These are phyloP conservation scores for Drosophila truncata DNA, from an alignment of 1,140 invertebrate genomes.

Conservation along the genomic window DNA sequence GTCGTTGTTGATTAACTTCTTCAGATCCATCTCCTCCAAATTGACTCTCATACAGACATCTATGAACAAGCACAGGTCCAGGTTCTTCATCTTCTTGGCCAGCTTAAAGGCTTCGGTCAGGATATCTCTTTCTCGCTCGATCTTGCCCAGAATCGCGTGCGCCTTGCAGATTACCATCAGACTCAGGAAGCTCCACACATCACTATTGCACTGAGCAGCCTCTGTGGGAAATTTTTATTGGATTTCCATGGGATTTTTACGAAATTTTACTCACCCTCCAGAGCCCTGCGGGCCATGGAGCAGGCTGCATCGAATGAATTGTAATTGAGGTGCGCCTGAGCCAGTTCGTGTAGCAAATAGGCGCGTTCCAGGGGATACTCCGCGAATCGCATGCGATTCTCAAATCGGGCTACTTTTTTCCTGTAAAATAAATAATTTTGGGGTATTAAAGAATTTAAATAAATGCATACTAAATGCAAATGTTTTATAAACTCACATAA, in stretches of 20 bases:
- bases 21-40: conserved; percentile 59
- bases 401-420: conserved; percentile 45
- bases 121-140: conserved; percentile 54
- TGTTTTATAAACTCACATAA: conserved; percentile 52
- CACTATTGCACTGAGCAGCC: conserved; percentile 48
- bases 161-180: conserved; percentile 67
- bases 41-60: conserved; percentile 63
- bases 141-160: conserved; percentile 62
- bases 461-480: no score
- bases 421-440: conserved; percentile 26
- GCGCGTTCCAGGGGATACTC: conserved; percentile 68
- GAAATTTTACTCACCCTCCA: conserved; percentile 47
- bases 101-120: conserved; percentile 42
- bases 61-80: conserved; percentile 59
- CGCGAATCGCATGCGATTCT: conserved; percentile 67
- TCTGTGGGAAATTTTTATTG: conserved; percentile 19
- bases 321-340: conserved; percentile 58
- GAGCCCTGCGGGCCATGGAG: conserved; percentile 57
- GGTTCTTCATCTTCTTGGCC: conserved; percentile 58
- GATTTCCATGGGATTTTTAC: no score
- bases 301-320: conserved; percentile 68
- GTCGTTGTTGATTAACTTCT: conserved; percentile 16
- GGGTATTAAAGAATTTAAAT: no score
- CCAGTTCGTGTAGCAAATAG: conserved; percentile 74
- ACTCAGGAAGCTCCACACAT: conserved; percentile 66